A percentile compares a stretch with the other conserved stretches of the same genome.
phyloP scores from a whole-genome alignment of 2,888 invertebrate genomes.

The Troglohyphantes excavatus region DNA sequence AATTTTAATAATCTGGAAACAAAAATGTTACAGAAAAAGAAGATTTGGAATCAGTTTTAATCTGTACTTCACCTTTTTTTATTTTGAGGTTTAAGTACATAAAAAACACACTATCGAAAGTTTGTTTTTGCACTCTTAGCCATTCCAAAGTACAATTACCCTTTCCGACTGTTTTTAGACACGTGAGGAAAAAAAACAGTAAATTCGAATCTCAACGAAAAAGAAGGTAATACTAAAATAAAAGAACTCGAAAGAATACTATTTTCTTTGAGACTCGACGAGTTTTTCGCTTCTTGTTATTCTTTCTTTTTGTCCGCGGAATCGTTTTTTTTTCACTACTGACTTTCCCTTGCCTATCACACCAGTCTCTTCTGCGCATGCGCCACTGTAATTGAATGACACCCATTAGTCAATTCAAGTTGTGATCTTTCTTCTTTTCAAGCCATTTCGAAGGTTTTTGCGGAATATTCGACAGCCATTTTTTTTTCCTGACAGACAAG shows the following conservation, averaged over 20 bases:
- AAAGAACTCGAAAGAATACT: not conserved
- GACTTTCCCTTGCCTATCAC: conserved; percentile 13
- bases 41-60: too few relatives aligned
- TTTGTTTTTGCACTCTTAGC: too few relatives aligned
- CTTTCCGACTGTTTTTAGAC: not conserved
- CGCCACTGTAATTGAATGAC: conserved; percentile 60
- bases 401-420: conserved; percentile 68
- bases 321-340: conserved; percentile 23
- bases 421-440: conserved; percentile 31
- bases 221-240: conserved; percentile 19
- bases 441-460: conserved; percentile 17
- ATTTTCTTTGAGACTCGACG: conserved; percentile 18
- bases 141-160: not conserved
- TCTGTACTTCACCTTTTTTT: too few relatives aligned
- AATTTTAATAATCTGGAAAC: too few relatives aligned
- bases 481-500: not conserved
- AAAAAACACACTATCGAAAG: too few relatives aligned
- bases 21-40: too few relatives aligned
- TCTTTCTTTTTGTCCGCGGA: not conserved
- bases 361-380: conserved; percentile 23
- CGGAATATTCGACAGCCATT: not conserved
- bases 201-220: not conserved
- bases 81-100: too few relatives aligned
- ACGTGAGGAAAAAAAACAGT: not conserved
- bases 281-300: not conserved